Evolutionary conservation across 2,888 invertebrate genomes (phyloP).

Genomic region (Orthonychiurus folsomi): DNA sequence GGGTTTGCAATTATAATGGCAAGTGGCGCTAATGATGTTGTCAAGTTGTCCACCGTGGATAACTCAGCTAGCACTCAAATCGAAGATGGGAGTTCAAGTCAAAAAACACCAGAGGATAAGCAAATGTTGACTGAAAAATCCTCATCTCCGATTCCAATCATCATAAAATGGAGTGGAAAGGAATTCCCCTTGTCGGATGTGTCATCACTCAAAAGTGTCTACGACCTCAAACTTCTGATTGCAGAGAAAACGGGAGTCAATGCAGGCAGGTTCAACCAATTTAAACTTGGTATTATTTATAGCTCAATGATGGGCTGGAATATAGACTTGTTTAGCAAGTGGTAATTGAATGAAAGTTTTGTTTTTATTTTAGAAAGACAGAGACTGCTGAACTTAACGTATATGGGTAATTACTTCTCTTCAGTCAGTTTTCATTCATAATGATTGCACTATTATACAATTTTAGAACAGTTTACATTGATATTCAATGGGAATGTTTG

Average conservation of each 20-base stretch:
- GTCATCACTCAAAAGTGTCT: conserved; percentile 65
- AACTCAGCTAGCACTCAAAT: no score
- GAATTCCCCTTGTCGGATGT: conserved; percentile 72
- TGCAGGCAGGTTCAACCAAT: conserved; percentile 60
- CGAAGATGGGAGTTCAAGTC: no score
- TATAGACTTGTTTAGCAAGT: no score
- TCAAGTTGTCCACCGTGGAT: no score
- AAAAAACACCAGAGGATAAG: no score
- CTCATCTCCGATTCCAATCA: conserved; percentile 46
- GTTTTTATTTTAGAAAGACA: conserved; percentile 40
- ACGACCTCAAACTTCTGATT: conserved; percentile 71
- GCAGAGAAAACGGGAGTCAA: conserved; percentile 79
- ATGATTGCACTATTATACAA: no score
- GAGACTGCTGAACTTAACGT: conserved; percentile 11
- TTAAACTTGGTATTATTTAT: no score
- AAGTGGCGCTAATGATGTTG: no score
- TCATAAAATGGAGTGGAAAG: conserved; percentile 88
- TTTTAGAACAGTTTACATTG: not conserved
- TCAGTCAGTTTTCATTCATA: not conserved
- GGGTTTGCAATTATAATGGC: no score
- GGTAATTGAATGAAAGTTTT: conserved; percentile 90
- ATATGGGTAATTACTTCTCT: not conserved
- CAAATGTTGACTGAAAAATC: no score
- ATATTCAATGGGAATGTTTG: not conserved
- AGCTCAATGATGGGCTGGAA: no score